A percentile compares a stretch with the other conserved stretches of the same genome.
These are phyloP conservation scores for Caerostris darwini DNA, from an alignment of 1,140 invertebrate species.

Conservation along the genomic window DNA sequence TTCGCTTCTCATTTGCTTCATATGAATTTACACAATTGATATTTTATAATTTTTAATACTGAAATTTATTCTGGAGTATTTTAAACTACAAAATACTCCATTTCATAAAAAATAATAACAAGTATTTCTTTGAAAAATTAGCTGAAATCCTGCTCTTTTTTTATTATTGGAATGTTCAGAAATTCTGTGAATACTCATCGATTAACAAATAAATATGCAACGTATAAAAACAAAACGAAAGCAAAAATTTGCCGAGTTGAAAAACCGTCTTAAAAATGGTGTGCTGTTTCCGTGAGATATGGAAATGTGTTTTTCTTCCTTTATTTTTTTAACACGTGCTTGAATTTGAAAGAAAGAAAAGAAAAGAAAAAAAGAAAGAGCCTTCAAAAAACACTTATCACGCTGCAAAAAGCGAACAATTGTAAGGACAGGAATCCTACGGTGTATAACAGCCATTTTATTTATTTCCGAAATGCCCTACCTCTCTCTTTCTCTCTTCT, in stretches of 20 bases:
- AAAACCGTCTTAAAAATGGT: constrained; percentile 50
- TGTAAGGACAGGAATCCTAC: constrained; percentile 4
- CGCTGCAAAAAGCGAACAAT: constrained; percentile 59
- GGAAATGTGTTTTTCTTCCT: constrained; percentile 53
- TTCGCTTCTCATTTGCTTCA: too few species aligned
- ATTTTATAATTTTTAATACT: too few species aligned
- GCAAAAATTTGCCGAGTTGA: neutral
- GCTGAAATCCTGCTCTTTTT: neutral
- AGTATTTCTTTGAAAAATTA: too few species aligned
- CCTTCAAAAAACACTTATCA: constrained; percentile 73
- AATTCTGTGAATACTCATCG: neutral
- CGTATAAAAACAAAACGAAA: neutral
- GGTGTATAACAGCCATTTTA: constrained; percentile 69
- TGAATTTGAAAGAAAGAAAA: constrained; percentile 48
- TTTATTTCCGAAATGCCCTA: constrained; percentile 29
- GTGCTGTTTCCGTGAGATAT: constrained; percentile 69
- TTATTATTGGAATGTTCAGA: neutral
- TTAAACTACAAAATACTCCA: too few species aligned
- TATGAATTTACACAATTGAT: too few species aligned
- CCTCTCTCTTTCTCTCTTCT: neutral
- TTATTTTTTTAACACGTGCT: constrained; percentile 70
- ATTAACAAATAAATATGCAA: constrained; percentile 4
- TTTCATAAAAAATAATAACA: too few species aligned
- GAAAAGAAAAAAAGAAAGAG: neutral
- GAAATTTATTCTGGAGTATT: too few species aligned